phyloP scores from a whole-genome alignment of 2,113 vertebrate genomes.

The Microtus pennsylvanicus region DNA sequence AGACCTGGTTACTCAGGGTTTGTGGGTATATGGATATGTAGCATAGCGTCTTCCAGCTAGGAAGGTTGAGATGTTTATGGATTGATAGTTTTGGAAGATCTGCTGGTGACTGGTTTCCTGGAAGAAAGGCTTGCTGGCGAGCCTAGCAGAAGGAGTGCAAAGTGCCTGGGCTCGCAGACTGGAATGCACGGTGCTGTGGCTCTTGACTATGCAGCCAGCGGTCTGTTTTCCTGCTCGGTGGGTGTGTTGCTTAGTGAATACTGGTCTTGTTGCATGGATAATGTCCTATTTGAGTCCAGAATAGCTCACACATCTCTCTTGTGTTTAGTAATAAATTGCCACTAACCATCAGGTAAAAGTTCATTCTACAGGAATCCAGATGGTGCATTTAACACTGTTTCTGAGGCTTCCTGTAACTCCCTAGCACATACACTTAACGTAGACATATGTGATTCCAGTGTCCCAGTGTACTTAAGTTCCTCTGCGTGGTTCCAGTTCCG shows the following conservation, averaged over 20 bases:
- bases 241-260: constrained; percentile 53
- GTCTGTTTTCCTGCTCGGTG: constrained; percentile 60
- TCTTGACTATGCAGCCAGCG: constrained; percentile 31
- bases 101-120: constrained; percentile 68
- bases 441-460: constrained; percentile 65
- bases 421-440: constrained; percentile 69
- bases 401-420: constrained; percentile 77
- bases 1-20: background rate
- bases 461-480: constrained; percentile 29
- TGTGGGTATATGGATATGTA: background rate
- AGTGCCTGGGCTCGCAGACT: constrained; percentile 35
- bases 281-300: constrained; percentile 80
- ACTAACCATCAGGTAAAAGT: constrained; percentile 83
- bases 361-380: constrained; percentile 80
- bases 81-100: constrained; percentile 57
- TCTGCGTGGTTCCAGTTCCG: background rate
- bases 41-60: background rate
- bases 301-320: constrained; percentile 79
- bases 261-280: constrained; percentile 71
- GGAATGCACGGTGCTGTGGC: background rate
- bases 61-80: background rate
- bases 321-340: constrained; percentile 82
- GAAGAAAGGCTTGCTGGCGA: constrained; percentile 50
- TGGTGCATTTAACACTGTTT: constrained; percentile 80
- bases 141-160: constrained; percentile 65